These are phyloP conservation scores for Anhinga anhinga DNA, from an alignment of 2,113 vertebrate species.

Conservation along the genomic window DNA sequence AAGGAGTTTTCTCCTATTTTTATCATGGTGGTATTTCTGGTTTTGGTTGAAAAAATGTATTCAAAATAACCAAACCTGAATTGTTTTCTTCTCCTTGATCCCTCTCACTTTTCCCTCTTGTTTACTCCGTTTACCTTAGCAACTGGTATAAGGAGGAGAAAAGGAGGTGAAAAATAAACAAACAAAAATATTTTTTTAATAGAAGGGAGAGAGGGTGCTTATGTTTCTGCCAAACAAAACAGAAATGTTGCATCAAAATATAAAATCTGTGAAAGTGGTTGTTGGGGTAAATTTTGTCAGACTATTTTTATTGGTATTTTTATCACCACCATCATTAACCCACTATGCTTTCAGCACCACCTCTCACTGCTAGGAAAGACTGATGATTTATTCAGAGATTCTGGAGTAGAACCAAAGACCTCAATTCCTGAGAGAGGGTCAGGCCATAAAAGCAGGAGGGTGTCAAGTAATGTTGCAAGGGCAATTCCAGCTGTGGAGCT, in stretches of 20 bases:
- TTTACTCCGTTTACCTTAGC: not conserved
- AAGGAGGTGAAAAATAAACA: not conserved
- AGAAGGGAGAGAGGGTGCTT: not conserved
- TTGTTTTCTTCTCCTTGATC: not conserved
- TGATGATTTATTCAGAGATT: not conserved
- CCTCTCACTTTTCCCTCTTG: not conserved
- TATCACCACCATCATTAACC: not conserved
- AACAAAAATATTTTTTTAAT: not conserved
- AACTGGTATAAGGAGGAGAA: not conserved
- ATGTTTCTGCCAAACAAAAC: not conserved
- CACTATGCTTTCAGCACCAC: not conserved
- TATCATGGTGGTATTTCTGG: not conserved
- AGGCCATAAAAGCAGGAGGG: not conserved
- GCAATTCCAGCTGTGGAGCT: not conserved
- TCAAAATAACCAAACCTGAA: not conserved
- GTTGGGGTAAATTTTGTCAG: not conserved
- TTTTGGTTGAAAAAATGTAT: not conserved
- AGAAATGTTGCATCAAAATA: not conserved
- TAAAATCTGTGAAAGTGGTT: not conserved
- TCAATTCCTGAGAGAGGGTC: not conserved
- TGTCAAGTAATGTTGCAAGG: not conserved
- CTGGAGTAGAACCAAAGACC: not conserved
- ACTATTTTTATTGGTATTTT: not conserved
- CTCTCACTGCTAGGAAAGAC: not conserved
- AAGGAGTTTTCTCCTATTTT: not conserved